Conservation (phyloP, 2,113 vertebrate species). For the Naja naja region DNA sequence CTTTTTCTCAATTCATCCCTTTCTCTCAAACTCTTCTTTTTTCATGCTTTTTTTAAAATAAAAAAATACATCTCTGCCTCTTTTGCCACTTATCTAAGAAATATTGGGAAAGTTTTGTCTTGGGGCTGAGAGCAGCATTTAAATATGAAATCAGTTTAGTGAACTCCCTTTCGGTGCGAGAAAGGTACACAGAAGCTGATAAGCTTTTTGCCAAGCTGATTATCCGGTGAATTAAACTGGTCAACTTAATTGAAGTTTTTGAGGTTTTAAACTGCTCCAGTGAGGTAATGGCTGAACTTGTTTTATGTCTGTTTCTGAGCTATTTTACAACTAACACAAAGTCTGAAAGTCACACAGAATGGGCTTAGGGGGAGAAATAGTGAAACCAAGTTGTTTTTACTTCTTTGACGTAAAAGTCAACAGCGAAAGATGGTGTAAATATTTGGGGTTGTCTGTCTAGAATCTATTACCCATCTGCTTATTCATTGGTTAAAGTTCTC, state of each 20-base stretch:
- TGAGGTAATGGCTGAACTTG: not conserved
- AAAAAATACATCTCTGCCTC: not conserved
- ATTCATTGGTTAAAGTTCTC: not conserved
- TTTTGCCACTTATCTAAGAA: not conserved
- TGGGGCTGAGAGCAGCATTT: not conserved
- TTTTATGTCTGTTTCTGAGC: not conserved
- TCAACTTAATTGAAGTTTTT: not conserved
- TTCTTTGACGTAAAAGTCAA: not conserved
- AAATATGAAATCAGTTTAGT: not conserved
- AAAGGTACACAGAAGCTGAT: not conserved
- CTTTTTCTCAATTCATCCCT: not conserved
- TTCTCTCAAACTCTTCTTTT: not conserved
- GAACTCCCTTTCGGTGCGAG: not conserved
- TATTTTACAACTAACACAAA: not conserved
- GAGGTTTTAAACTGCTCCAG: not conserved
- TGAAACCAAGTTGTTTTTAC: not conserved
- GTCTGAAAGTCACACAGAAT: not conserved
- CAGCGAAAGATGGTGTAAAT: not conserved
- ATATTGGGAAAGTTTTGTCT: not conserved
- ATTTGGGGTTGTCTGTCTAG: constrained; percentile 7
- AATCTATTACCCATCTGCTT: constrained; percentile 6
- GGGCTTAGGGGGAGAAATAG: not conserved
- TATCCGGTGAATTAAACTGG: not conserved
- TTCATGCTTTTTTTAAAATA: not conserved
- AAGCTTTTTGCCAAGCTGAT: not conserved